phyloP scores from a whole-genome alignment of 2,888 invertebrate species.

The Griposia aprilina region DNA sequence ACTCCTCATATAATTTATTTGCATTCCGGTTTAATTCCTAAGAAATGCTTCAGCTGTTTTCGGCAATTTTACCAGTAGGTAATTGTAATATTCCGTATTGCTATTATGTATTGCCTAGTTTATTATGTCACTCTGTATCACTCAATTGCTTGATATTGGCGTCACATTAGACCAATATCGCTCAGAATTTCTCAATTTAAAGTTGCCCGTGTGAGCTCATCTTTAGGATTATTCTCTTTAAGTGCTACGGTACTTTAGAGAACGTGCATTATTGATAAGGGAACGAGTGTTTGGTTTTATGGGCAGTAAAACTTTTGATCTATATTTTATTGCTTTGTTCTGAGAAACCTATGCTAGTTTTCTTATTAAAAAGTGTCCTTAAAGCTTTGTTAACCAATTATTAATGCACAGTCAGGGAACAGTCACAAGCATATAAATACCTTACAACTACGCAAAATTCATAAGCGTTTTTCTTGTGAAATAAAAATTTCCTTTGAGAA shows the following conservation, averaged over 20 bases:
- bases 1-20: not conserved
- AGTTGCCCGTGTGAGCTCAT: not conserved
- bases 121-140: not conserved
- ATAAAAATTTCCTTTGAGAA: no score
- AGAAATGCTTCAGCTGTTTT: not conserved
- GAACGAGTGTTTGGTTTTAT: conserved; percentile 9
- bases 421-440: no score
- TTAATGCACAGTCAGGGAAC: no score
- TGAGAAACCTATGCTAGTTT: not conserved
- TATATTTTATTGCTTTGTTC: conserved; percentile 16
- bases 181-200: not conserved
- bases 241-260: conserved; percentile 37
- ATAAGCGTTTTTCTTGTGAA: no score
- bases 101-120: not conserved
- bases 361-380: no score
- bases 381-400: no score
- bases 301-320: conserved; percentile 9
- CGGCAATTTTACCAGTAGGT: not conserved
- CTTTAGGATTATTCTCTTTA: conserved; percentile 37
- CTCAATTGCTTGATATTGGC: not conserved
- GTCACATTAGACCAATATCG: not conserved
- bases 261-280: conserved; percentile 39
- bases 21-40: no score
- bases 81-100: not conserved
- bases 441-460: no score